Base-by-base conservation (phyloP, 2,888 invertebrate species). In the Metalampra italica region DNA sequence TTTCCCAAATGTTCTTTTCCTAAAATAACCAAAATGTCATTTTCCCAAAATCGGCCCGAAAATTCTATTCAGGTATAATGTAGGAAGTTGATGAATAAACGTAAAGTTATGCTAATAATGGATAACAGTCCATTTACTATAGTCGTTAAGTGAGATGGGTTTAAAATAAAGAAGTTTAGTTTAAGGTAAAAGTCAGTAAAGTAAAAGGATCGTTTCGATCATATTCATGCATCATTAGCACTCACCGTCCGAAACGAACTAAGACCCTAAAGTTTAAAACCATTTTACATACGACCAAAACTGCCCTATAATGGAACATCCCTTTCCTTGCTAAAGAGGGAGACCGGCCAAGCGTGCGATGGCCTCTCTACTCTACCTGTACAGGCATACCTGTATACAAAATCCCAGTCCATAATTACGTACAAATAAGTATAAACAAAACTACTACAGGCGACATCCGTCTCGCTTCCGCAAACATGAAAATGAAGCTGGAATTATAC, bases 321-420 rank as follows among this genome's bases (percentile, higher is more conserved):
- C 88, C 84, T 74, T 60, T 72, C 61, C 59, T 60, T 58, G n/a
- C 57, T 62, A 73, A 78, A 74, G 75, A 61, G 88, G 88, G 88
- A 75, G 82, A 71, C 66, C 86, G 79, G 62, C 85, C 83, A 84
- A 82, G 83, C 88, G 78, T 86, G 73, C 76, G 64, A 73, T 22
- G 2, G 5, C 11, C 36, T 7, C 7, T 70, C 75, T 64, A 63
- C 43, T 69, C 81, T 82, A 82, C 85, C 83, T 84, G 82, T 62
- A 55, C 59, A 69, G 71, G 66, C n/a, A 62, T 67, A 75, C 77
- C 74, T 76, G 75, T 73, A 75, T 74, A 82, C 78, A 62, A 85
- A 87, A 87, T 86, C 88, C 82, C 78, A 66, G 78, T 71, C 64
- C 68, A 67, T 73, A 80, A 86, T 85, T 84, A 79, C 68, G 66